Conservation (phyloP, 1,140 invertebrate genomes). For the Eriosoma lanigerum region DNA sequence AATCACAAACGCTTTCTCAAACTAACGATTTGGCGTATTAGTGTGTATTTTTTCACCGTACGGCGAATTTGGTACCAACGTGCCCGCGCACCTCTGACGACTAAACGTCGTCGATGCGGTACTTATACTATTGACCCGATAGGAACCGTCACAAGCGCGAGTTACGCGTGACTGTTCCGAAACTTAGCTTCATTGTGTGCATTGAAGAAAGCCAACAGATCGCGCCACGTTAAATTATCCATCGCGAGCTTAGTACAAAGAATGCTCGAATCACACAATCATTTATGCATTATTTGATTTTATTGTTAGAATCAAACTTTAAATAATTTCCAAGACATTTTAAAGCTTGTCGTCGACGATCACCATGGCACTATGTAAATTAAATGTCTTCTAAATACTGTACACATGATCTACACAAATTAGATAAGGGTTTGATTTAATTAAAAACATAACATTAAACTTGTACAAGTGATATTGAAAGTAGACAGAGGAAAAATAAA, state of each 20-base stretch:
- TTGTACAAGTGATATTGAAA: too few species aligned
- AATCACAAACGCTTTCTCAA: background rate
- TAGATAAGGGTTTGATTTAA: too few species aligned
- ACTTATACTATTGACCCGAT: background rate
- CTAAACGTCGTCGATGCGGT: fast-evolving
- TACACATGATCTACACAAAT: too few species aligned
- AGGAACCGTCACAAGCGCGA: background rate
- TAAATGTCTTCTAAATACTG: too few species aligned
- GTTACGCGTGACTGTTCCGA: background rate
- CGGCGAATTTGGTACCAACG: background rate
- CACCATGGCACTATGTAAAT: too few species aligned
- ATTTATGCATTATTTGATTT: too few species aligned
- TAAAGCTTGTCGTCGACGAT: background rate
- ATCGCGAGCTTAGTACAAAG: too few species aligned
- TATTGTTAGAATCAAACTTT: too few species aligned
- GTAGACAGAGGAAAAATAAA: too few species aligned
- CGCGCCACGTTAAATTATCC: background rate
- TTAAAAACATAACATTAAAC: too few species aligned
- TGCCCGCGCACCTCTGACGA: background rate
- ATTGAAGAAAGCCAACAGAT: background rate
- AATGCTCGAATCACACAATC: too few species aligned
- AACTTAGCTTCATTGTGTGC: background rate
- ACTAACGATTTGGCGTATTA: background rate
- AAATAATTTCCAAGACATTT: background rate
- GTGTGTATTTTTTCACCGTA: background rate